phyloP scores from a whole-genome alignment of 2,797 vertebrate species.

The Oreochromis grahami region DNA sequence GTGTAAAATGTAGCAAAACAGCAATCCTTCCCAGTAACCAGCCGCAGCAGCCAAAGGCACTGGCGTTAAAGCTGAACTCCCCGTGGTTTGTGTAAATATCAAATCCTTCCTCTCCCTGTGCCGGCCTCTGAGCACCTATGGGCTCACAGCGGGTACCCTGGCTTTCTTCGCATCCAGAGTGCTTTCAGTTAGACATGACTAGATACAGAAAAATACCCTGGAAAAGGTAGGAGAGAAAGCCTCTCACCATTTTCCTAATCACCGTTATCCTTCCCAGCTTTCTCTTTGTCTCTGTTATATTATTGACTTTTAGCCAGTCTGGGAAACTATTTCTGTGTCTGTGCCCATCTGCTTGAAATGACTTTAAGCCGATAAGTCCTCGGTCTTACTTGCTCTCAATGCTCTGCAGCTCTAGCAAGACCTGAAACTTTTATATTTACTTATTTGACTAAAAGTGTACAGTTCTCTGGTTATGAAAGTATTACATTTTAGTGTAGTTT shows the following conservation, averaged over 20 bases:
- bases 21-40: background rate
- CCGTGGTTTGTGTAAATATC: constrained; percentile 45
- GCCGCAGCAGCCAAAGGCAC: constrained; percentile 8
- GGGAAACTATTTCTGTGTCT: background rate
- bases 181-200: constrained; percentile 18
- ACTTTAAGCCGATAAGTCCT: background rate
- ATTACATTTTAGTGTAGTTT: background rate
- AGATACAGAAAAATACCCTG: background rate
- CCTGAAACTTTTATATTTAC: background rate
- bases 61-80: constrained; percentile 1
- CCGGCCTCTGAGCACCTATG: constrained; percentile 4
- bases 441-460: background rate
- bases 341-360: background rate
- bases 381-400: background rate
- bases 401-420: background rate
- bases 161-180: background rate
- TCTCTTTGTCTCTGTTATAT: background rate
- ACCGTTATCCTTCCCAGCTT: background rate
- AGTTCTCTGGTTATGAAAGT: background rate
- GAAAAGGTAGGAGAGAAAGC: background rate
- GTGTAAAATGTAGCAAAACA: constrained; percentile 8
- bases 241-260: background rate
- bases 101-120: constrained; percentile 6
- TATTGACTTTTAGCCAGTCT: background rate
- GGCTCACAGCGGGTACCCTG: constrained; percentile 18